Evolutionary conservation across 2,113 vertebrate species (phyloP), one percentile per base, ranked within the genome.

Genomic region (Talpa occidentalis): DNA sequence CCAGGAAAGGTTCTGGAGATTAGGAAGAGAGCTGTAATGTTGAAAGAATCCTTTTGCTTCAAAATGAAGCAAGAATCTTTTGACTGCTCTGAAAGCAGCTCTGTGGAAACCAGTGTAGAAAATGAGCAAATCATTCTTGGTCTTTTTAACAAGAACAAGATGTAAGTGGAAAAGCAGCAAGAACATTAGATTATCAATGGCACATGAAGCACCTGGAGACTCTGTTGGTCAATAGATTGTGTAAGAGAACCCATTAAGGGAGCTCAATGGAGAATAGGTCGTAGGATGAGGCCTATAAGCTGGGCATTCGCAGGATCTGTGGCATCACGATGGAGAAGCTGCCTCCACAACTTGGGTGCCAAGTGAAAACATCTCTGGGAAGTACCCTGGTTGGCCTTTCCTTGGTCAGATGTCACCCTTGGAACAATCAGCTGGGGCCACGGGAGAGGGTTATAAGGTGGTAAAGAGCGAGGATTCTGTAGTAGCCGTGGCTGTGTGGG

Each of bases 161-260:
- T 37, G 14, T 12, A 69, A 49, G 28, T n/a, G 70, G 56, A 79
- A 85, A 76, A 42, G 40, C 5, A 72, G 49, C 59, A 44, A 40
- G 28, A 56, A 35, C 5, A 2, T 73, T 32, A 14, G 74, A 49
- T n/a, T 56, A 49, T 42, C 37, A 10, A 6, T 24, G 49, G 49
- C 4, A 21, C 8, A 2, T 40, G 17, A 47, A 10, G 37, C 37
- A 44, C 47, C 10, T 47, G 77, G 62, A 91, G 73, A 82, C 35
- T 0, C 10, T 0, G 0, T 16, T 12, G 2, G 6, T 37, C 60
- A 28, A 28, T 1, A 56, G 56, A 44, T 1, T 42, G 10, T 37
- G 24, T 24, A 11, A 60, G 40, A 77, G 35, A 66, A 56, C 47
- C 11, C 22, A 2, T 82, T 3, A 4, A 9, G 44, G 72, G 82